Evolutionary conservation across 2,113 vertebrate species (phyloP).

Genomic region (Campylomormyrus numenius): DNA sequence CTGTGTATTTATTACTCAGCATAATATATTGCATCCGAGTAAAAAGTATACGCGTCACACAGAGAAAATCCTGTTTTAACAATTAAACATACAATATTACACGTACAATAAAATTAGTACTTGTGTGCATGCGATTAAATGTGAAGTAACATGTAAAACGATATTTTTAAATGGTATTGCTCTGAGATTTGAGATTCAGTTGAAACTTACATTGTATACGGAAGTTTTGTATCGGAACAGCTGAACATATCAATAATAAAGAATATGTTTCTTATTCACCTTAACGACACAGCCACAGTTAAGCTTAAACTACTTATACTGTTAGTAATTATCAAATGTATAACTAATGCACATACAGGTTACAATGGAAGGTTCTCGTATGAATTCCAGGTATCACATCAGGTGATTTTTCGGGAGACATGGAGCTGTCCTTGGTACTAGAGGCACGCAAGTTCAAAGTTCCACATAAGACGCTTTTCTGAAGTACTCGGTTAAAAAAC

Average conservation of each 20-base stretch:
- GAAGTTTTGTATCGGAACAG: neutral
- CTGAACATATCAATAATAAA: neutral
- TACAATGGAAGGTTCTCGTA: neutral
- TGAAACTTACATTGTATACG: neutral
- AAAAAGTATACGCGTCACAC: neutral
- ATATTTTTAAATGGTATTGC: neutral
- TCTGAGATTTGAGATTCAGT: neutral
- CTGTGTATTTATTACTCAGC: neutral
- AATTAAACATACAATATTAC: neutral
- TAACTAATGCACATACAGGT: neutral
- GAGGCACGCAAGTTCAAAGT: constrained; percentile 48
- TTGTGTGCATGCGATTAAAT: neutral
- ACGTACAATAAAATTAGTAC: neutral
- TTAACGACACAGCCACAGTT: neutral
- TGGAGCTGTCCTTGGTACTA: constrained; percentile 38
- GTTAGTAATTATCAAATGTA: neutral
- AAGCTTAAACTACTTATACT: neutral
- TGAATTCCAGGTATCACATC: neutral
- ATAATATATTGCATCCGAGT: neutral
- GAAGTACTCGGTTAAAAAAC: neutral
- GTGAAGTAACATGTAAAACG: neutral
- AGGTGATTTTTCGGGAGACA: constrained; percentile 49
- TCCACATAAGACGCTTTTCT: constrained; percentile 13
- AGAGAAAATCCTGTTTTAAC: neutral
- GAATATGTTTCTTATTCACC: neutral